Evolutionary conservation across 35 echinoderm and acorn worm genomes (phyloP), one percentile per base, ranked within the genome.

Genomic region (Holothuria glaberrima): DNA sequence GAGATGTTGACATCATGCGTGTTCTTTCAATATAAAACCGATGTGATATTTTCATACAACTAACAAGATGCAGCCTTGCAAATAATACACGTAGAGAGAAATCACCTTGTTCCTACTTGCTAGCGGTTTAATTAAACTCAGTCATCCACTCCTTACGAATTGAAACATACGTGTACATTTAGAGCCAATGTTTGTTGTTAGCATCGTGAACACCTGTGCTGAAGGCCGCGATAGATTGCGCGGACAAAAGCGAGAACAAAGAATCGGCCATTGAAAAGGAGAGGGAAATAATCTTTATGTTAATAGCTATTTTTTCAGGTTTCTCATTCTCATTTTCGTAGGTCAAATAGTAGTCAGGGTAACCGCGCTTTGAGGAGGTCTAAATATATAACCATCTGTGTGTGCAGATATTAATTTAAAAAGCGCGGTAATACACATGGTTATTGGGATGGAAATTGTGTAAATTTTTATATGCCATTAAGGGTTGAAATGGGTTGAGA

Each of bases 121-220:
- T 67, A 4, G 66, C 66, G 66, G 66, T 69, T 69, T 69, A 69
- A 69, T 69, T 69, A 69, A 69, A 33, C 66, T 33, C 66, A 69
- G 25, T 12, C 24, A 69, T 10, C 1, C 24, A 21, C 25, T 33
- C 9, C 13, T 4, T 9, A 13, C 66, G 22, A 26, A 33, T 69
- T 4, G 9, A 24, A 69, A 29, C 21, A 10, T 26, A 13, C 66
- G 31, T 26, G 25, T 26, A 69, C 66, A 69, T 54, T 4, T 54
- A 0, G 66, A 29, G 31, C 1, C 31, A 0, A 26, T 69, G 16
- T 20, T 33, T 69, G 66, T 69, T 33, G 66, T 69, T 33, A 9
- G 66, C 31, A 69, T 17, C 66, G 66, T 26, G 25, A 69, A 69
- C 66, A 69, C 66, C 66, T 69, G 66, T 69, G 66, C 66, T 17